Evolutionary conservation across 2,888 invertebrate genomes (phyloP).

Genomic region (Muschampia plurimacula): DNA sequence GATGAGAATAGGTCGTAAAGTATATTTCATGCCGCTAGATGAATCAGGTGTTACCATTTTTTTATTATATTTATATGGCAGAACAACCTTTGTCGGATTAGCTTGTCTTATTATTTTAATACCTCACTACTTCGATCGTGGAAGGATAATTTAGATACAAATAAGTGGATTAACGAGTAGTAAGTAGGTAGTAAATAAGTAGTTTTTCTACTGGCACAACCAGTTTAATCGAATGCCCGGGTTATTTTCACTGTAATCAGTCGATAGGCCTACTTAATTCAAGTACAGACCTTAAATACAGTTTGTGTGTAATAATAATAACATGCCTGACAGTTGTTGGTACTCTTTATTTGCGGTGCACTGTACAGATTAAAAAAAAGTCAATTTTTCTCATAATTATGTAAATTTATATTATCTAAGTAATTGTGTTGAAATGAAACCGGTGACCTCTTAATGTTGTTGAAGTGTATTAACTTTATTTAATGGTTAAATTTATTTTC

Average conservation of each 20-base stretch:
- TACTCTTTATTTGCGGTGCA: slow-evolving; percentile 39
- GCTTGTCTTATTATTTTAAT: no score
- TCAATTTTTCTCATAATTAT: neutral
- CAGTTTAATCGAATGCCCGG: slow-evolving; percentile 11
- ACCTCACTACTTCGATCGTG: neutral
- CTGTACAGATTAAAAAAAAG: slow-evolving; percentile 21
- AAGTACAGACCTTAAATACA: slow-evolving; percentile 22
- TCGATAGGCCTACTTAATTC: slow-evolving; percentile 34
- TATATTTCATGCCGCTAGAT: no score
- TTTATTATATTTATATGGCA: no score
- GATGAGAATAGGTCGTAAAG: no score
- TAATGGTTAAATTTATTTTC: neutral
- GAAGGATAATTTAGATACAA: neutral
- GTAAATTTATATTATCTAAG: neutral
- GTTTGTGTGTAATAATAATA: slow-evolving; percentile 32
- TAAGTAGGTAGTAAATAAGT: slow-evolving; percentile 7
- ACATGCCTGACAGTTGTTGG: slow-evolving; percentile 34
- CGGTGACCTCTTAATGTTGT: neutral
- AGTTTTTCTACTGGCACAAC: slow-evolving; percentile 11
- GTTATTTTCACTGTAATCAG: slow-evolving; percentile 27
- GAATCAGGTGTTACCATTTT: no score
- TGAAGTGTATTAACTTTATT: neutral
- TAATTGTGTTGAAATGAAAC: neutral
- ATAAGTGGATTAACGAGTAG: slow-evolving; percentile 16
- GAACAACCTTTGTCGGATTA: no score